Conservation (phyloP, 2,797 vertebrate genomes). For the Pipistrellus nathusii region DNA sequence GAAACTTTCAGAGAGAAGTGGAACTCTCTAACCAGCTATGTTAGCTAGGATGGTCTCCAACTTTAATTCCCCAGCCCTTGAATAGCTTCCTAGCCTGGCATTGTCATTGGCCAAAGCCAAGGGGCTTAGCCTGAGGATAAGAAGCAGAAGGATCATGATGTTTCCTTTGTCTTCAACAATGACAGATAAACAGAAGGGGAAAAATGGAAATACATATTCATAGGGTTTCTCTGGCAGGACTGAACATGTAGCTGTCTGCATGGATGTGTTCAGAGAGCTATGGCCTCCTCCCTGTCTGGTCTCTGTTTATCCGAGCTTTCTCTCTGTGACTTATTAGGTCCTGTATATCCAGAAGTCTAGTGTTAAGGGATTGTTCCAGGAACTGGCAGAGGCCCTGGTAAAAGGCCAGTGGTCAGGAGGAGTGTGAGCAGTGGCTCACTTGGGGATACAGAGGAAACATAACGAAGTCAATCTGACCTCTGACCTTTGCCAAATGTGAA, state of each 20-base stretch:
- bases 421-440: not conserved
- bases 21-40: not conserved
- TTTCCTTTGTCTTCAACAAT: not conserved
- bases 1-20: not conserved
- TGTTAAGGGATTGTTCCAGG: constrained; percentile 74
- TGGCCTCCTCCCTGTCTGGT: not conserved
- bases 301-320: not conserved
- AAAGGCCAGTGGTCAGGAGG: not conserved
- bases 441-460: not conserved
- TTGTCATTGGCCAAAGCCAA: not conserved
- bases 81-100: not conserved
- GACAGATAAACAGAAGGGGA: not conserved
- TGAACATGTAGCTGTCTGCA: too few species aligned
- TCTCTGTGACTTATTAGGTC: constrained; percentile 54
- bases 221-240: not conserved
- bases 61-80: not conserved
- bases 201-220: not conserved
- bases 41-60: not conserved
- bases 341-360: constrained; percentile 75
- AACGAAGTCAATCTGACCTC: not conserved
- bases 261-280: not conserved
- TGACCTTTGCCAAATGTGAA: not conserved
- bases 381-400: constrained; percentile 49
- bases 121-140: not conserved
- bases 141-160: not conserved